These are phyloP conservation scores for Carettochelys insculpta DNA, from an alignment of 2,113 vertebrate genomes.

Conservation along the genomic window DNA sequence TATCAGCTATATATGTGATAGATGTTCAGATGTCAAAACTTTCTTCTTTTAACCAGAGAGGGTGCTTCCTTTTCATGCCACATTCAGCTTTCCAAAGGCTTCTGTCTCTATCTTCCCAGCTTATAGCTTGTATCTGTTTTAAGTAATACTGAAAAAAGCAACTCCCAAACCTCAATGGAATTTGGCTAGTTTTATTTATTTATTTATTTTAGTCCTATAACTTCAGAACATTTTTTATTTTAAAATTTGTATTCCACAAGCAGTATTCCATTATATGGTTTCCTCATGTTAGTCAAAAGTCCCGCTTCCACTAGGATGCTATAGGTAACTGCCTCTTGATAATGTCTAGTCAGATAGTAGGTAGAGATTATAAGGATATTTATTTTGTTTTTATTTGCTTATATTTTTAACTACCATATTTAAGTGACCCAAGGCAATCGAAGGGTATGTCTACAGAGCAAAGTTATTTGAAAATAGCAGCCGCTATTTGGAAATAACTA, in stretches of 20 bases:
- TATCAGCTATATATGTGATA: accelerated
- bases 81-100: background rate
- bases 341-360: background rate
- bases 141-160: background rate
- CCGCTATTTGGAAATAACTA: too few relatives aligned
- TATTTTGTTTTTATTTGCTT: slow-evolving; percentile 4
- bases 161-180: background rate
- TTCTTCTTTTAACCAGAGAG: accelerated
- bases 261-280: accelerated
- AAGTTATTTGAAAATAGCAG: too few relatives aligned
- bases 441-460: too few relatives aligned
- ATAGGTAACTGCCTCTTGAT: background rate
- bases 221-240: background rate
- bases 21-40: accelerated
- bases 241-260: background rate
- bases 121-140: background rate
- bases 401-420: background rate
- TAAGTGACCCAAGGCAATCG: background rate
- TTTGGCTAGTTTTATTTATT: background rate
- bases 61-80: background rate
- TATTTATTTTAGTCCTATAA: background rate
- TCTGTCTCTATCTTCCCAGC: background rate
- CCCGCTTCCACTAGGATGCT: background rate
- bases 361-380: background rate
- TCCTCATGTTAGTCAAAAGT: background rate